Percentiles rank a stretch among this genome's conserved stretches.
phyloP scores from a whole-genome alignment of 2,797 vertebrate species.

The Sebastes trivittatus region DNA sequence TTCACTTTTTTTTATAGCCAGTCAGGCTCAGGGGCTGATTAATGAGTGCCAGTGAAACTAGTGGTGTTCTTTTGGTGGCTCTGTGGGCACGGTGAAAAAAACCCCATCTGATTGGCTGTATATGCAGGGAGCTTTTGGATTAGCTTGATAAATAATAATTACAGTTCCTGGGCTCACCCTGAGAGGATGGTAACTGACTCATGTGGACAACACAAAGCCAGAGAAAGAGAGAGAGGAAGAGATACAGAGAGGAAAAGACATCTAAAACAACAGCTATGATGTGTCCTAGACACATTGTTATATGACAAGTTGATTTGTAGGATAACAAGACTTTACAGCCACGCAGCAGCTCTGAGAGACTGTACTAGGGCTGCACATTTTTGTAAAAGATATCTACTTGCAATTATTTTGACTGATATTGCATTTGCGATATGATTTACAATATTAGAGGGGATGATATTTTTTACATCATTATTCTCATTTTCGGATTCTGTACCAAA shows the following conservation, averaged over 20 bases:
- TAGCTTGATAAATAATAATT: conserved; percentile 57
- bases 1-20: conserved; percentile 50
- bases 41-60: conserved; percentile 52
- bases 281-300: background rate
- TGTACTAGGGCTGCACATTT: no score
- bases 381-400: no score
- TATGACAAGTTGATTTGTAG: background rate
- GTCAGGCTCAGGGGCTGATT: conserved; percentile 48
- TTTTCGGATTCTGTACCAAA: no score
- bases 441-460: no score
- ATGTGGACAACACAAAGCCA: conserved; percentile 5
- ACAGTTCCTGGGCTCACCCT: conserved; percentile 19
- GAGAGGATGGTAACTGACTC: conserved; percentile 19
- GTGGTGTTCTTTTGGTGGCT: conserved; percentile 39
- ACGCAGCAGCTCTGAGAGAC: background rate
- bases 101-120: conserved; percentile 33
- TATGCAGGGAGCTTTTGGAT: conserved; percentile 25
- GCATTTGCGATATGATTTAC: no score
- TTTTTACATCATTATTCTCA: no score
- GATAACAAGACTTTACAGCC: background rate
- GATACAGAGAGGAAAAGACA: background rate
- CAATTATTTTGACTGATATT: no score
- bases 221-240: background rate
- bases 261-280: background rate
- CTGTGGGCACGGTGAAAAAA: conserved; percentile 22